These are phyloP conservation scores for Mellilla xanthometata DNA, from an alignment of 2,888 invertebrate species.

Conservation along the genomic window DNA sequence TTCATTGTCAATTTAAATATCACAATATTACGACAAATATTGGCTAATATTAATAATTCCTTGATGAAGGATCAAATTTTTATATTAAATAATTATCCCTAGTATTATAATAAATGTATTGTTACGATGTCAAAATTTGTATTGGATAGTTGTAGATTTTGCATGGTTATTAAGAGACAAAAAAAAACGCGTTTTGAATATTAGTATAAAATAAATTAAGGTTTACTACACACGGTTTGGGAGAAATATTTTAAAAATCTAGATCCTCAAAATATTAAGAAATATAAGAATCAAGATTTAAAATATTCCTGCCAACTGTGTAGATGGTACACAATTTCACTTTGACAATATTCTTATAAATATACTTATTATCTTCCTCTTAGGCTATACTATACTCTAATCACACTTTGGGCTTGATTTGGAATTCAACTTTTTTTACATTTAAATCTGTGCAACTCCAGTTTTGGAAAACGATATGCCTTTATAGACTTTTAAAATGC, in stretches of 20 bases:
- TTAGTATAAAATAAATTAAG: constrained; percentile 13
- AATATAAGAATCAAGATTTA: too few relatives aligned
- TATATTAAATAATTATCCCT: constrained; percentile 26
- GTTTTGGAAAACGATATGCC: too few relatives aligned
- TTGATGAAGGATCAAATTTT: constrained; percentile 17
- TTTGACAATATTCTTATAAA: constrained; percentile 24
- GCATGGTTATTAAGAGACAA: constrained; percentile 26
- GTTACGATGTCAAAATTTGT: constrained; percentile 23
- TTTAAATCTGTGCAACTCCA: too few relatives aligned
- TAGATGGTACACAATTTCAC: constrained; percentile 8
- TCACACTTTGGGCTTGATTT: too few relatives aligned
- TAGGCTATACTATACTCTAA: constrained; percentile 3
- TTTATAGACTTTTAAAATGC: too few relatives aligned
- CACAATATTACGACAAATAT: constrained; percentile 11
- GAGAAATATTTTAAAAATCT: too few relatives aligned
- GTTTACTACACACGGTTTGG: background rate
- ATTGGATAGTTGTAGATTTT: constrained; percentile 33
- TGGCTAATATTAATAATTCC: constrained; percentile 5
- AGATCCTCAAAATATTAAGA: too few relatives aligned
- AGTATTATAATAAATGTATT: constrained; percentile 21
- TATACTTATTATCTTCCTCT: constrained; percentile 15
- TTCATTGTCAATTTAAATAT: constrained; percentile 27
- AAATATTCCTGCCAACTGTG: background rate
- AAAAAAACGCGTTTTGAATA: constrained; percentile 20
- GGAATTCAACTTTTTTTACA: too few relatives aligned